Evolutionary conservation across 2,888 invertebrate genomes (phyloP).

Genomic region (Toxonevra muliebris): DNA sequence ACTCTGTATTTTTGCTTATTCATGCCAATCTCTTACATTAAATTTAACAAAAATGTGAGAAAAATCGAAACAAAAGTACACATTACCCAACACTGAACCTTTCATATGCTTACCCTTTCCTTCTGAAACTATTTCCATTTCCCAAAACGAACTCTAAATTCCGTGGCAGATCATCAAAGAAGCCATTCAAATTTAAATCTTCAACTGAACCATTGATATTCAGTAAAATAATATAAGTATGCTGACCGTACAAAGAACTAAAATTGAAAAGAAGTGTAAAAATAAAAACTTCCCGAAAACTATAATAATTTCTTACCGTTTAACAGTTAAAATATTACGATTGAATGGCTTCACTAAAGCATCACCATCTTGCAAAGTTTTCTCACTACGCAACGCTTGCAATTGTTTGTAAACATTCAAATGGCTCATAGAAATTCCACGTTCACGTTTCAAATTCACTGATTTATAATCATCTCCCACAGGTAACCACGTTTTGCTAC

Average conservation of each 20-base stretch:
- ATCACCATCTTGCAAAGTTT: constrained; percentile 67
- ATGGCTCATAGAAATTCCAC: constrained; percentile 66
- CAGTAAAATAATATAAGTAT: constrained; percentile 64
- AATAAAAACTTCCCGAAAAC: too few relatives aligned
- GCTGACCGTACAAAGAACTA: constrained; percentile 48
- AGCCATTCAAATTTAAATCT: constrained; percentile 59
- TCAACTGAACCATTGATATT: constrained; percentile 64
- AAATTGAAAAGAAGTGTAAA: background rate
- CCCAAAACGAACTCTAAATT: constrained; percentile 53
- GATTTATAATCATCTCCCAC: constrained; percentile 68
- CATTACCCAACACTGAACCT: too few relatives aligned
- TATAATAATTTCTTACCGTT: constrained; percentile 48
- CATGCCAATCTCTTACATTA: too few relatives aligned
- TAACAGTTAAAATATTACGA: constrained; percentile 65
- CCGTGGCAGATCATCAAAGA: constrained; percentile 43
- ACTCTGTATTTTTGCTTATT: too few relatives aligned
- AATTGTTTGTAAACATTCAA: constrained; percentile 71
- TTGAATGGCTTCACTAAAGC: constrained; percentile 62
- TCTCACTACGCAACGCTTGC: constrained; percentile 64
- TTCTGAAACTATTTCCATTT: constrained; percentile 51
- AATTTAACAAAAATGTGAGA: too few relatives aligned
- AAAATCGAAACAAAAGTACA: too few relatives aligned
- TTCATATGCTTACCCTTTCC: constrained; percentile 52
- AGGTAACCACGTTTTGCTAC: constrained; percentile 58
- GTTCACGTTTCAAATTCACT: constrained; percentile 71